A percentile compares a stretch with the other conserved stretches of the same genome.
Evolutionary conservation across 2,113 vertebrate species (phyloP).

Genomic region (Paratilapia polleni): DNA sequence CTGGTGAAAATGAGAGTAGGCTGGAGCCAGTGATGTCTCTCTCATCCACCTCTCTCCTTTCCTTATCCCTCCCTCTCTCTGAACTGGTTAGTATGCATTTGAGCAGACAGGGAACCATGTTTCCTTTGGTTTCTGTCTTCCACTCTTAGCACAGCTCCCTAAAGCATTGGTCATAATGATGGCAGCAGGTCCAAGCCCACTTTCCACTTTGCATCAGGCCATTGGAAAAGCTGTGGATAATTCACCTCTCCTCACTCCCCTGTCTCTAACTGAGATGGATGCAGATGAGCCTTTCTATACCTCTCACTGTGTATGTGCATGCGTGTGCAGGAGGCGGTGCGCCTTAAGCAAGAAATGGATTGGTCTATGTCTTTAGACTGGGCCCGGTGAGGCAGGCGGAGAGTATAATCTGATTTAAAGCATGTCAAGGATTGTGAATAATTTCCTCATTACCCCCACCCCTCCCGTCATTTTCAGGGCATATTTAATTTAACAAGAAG

Average conservation of each 20-base stretch:
- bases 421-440: slow-evolving; percentile 79
- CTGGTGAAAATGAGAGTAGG: slow-evolving; percentile 30
- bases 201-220: slow-evolving; percentile 52
- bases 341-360: slow-evolving; percentile 71
- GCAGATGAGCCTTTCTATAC: slow-evolving; percentile 61
- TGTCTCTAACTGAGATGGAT: slow-evolving; percentile 70
- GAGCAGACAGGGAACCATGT: slow-evolving; percentile 52
- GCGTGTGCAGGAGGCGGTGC: slow-evolving; percentile 31
- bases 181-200: slow-evolving; percentile 60
- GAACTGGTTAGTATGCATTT: slow-evolving; percentile 67
- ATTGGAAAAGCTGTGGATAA: slow-evolving; percentile 56
- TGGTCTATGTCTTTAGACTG: slow-evolving; percentile 62
- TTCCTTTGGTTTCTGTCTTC: slow-evolving; percentile 47
- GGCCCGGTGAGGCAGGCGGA: slow-evolving; percentile 59
- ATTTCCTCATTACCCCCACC: slow-evolving; percentile 77
- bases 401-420: slow-evolving; percentile 81
- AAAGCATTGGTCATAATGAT: slow-evolving; percentile 43
- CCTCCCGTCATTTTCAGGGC: slow-evolving; percentile 72
- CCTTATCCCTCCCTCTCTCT: slow-evolving; percentile 16
- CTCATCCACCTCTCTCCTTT: slow-evolving; percentile 2
- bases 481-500: slow-evolving; percentile 77
- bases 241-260: slow-evolving; percentile 47
- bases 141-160: slow-evolving; percentile 36
- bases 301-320: slow-evolving; percentile 32
- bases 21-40: slow-evolving; percentile 43